A percentile compares a stretch with the other conserved stretches of the same genome.
Conservation (phyloP, 1,140 invertebrate genomes). For the Drosophila quadrilineata region DNA sequence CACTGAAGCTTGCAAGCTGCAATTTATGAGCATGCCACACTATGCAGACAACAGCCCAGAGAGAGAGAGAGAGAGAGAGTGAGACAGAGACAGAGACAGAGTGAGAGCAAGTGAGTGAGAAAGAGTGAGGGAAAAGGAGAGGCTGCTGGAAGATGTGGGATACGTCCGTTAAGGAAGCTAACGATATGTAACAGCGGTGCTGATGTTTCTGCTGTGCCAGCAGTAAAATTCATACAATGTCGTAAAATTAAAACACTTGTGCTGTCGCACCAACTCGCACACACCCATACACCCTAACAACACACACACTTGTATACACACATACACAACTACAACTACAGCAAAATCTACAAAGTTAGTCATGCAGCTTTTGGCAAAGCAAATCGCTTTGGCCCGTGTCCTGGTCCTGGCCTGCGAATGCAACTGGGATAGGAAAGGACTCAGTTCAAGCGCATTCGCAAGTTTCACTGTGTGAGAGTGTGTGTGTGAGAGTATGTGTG, state of each 20-base stretch:
- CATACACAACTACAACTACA: not conserved
- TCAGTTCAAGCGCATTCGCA: not conserved
- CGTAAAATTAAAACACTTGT: conserved; percentile 81
- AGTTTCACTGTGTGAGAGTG: no score
- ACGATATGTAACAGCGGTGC: conserved; percentile 78
- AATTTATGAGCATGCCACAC: conserved; percentile 71
- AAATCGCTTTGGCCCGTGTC: conserved; percentile 65
- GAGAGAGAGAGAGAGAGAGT: not conserved
- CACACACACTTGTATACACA: not conserved
- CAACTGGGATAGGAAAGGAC: not conserved
- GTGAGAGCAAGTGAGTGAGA: not conserved
- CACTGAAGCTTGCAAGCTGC: conserved; percentile 78
- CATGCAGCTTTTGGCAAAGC: conserved; percentile 73
- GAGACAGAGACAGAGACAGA: not conserved
- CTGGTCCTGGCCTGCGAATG: conserved; percentile 4
- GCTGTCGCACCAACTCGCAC: conserved; percentile 45
- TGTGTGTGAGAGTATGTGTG: no score
- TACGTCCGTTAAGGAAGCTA: conserved; percentile 78
- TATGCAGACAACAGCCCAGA: conserved; percentile 23
- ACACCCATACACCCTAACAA: conserved; percentile 19
- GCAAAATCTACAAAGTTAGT: conserved; percentile 67
- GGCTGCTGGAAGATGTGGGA: conserved; percentile 55
- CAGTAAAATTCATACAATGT: conserved; percentile 81
- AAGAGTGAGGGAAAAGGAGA: not conserved
- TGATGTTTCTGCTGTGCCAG: conserved; percentile 78